phyloP scores from a whole-genome alignment of 2,888 invertebrate genomes.

The Apantesis nais region DNA sequence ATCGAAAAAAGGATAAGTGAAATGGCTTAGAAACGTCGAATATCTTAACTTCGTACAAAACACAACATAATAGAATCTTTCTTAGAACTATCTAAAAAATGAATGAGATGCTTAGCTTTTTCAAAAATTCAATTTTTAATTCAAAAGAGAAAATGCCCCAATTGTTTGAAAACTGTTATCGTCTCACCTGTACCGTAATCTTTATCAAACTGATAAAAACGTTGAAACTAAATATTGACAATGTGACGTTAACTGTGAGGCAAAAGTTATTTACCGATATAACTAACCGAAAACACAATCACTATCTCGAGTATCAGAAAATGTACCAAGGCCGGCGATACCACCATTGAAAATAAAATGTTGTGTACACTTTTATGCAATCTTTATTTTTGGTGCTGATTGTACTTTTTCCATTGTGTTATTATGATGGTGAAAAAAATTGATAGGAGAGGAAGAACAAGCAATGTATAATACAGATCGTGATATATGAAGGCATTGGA shows the following conservation, averaged over 20 bases:
- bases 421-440: neutral
- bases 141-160: neutral
- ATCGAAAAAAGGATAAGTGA: neutral
- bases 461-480: neutral
- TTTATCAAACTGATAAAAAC: conserved; percentile 58
- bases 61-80: neutral
- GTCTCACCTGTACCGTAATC: conserved; percentile 41
- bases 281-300: conserved; percentile 48
- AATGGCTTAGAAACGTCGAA: neutral
- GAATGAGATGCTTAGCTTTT: too few species aligned
- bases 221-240: conserved; percentile 70
- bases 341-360: conserved; percentile 4
- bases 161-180: neutral
- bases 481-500: neutral
- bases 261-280: conserved; percentile 38
- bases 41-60: neutral
- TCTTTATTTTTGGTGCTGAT: neutral
- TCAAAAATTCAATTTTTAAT: neutral
- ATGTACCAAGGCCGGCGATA: conserved; percentile 63
- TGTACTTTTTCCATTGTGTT: neutral
- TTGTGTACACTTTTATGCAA: conserved; percentile 9
- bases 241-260: conserved; percentile 62
- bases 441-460: neutral
- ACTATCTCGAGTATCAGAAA: conserved; percentile 57
- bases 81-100: neutral